Evolutionary conservation across 2,113 vertebrate genomes (phyloP).

Genomic region (human (Homo sapiens)): DNA sequence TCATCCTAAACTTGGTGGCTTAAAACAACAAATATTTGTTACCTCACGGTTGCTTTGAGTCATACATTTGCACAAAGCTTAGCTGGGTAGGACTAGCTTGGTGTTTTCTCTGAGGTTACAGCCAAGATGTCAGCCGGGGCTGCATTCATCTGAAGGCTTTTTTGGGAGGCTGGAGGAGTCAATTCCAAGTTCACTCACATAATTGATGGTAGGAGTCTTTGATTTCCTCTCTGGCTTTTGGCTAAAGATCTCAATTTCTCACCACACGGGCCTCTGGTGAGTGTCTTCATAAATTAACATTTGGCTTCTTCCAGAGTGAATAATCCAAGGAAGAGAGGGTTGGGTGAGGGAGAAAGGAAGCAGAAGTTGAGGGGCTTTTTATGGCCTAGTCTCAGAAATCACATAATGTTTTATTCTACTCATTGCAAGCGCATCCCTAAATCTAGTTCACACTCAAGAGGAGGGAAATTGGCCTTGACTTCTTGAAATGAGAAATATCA

Average conservation of each 20-base stretch:
- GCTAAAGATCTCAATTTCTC: neutral
- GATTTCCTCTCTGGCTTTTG: neutral
- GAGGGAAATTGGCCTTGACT: neutral
- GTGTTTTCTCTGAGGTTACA: neutral
- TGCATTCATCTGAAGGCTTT: neutral
- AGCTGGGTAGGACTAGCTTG: neutral
- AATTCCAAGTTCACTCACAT: neutral
- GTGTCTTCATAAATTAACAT: neutral
- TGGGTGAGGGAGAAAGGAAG: neutral
- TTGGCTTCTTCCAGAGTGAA: neutral
- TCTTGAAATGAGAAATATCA: neutral
- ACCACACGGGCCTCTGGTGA: neutral
- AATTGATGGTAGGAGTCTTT: neutral
- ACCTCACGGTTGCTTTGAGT: neutral
- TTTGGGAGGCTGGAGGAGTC: neutral
- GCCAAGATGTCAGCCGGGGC: neutral
- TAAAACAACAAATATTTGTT: slow-evolving; percentile 16
- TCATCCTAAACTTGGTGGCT: neutral
- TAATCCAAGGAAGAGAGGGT: neutral
- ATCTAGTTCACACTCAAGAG: neutral
- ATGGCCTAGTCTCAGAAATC: neutral
- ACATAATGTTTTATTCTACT: neutral
- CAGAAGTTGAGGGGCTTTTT: neutral
- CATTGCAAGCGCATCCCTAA: neutral
- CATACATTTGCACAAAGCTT: neutral